Percentiles rank a stretch among this genome's conserved stretches.
These are phyloP conservation scores for Tetramorium bicarinatum DNA, from an alignment of 2,888 invertebrate species.

Conservation along the genomic window DNA sequence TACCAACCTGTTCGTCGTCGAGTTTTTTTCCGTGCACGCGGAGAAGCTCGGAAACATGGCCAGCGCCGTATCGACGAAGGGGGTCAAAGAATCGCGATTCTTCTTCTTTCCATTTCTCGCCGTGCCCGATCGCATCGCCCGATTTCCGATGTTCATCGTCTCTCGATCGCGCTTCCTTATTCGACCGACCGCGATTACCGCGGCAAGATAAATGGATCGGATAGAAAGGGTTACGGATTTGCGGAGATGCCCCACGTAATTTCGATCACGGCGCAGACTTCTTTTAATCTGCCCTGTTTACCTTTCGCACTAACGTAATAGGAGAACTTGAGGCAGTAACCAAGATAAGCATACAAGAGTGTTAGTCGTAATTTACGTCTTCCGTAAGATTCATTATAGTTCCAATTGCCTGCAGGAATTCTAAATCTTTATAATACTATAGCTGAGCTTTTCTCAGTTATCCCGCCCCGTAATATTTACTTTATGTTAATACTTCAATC, in stretches of 20 bases:
- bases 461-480: neutral
- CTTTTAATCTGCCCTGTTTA: slow-evolving; percentile 37
- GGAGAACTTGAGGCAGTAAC: slow-evolving; percentile 20
- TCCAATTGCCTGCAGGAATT: neutral
- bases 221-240: slow-evolving; percentile 30
- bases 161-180: slow-evolving; percentile 28
- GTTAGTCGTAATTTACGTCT: slow-evolving; percentile 3
- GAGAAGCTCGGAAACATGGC: slow-evolving; percentile 72
- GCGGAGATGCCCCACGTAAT: slow-evolving; percentile 31
- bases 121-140: neutral
- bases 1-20: slow-evolving; percentile 74
- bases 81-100: slow-evolving; percentile 56
- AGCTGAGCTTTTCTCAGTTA: neutral
- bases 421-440: neutral
- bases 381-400: neutral
- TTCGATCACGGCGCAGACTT: slow-evolving; percentile 24
- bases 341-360: slow-evolving; percentile 22
- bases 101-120: slow-evolving; percentile 12
- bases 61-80: slow-evolving; percentile 74
- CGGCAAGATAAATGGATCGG: slow-evolving; percentile 30
- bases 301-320: slow-evolving; percentile 19
- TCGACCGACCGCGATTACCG: slow-evolving; percentile 21
- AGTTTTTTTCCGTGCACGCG: slow-evolving; percentile 49
- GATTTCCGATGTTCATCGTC: slow-evolving; percentile 36
- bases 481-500: neutral